Percentiles rank a stretch among this genome's conserved stretches.
These are phyloP conservation scores for Procapra przewalskii DNA, from an alignment of 2,113 vertebrate species.

Conservation along the genomic window DNA sequence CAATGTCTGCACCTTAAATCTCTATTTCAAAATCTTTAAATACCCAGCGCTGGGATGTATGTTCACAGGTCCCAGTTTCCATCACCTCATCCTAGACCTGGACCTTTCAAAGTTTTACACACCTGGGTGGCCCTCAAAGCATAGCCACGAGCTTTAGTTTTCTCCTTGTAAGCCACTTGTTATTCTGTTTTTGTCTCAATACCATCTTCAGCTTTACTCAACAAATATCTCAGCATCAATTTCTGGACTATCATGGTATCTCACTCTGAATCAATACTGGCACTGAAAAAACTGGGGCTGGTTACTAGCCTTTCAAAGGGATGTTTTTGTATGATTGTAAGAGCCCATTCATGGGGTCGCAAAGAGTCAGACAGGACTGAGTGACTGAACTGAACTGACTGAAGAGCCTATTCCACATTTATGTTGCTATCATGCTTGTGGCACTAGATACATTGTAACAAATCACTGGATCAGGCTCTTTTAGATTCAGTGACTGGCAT, in stretches of 20 bases:
- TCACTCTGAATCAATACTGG: constrained; percentile 7
- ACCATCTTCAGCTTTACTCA: constrained; percentile 16
- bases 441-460: not conserved
- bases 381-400: too few relatives aligned
- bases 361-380: too few relatives aligned
- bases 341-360: not conserved
- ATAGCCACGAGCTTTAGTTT: not conserved
- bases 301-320: constrained; percentile 36
- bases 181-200: constrained; percentile 27
- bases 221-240: constrained; percentile 38
- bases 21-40: constrained; percentile 37
- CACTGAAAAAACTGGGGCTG: constrained; percentile 35
- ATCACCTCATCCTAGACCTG: not conserved
- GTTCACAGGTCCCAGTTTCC: not conserved
- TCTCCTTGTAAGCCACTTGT: constrained; percentile 30
- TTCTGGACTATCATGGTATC: constrained; percentile 42
- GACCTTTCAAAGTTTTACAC: not conserved
- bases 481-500: constrained; percentile 25
- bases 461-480: constrained; percentile 38
- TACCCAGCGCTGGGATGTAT: not conserved
- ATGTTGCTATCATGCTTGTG: constrained; percentile 11
- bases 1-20: not conserved
- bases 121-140: not conserved
- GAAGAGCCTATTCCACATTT: constrained; percentile 10
- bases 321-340: constrained; percentile 49